Conservation (phyloP, 2,797 vertebrate genomes). For the Hypotaenidia philippensis region DNA sequence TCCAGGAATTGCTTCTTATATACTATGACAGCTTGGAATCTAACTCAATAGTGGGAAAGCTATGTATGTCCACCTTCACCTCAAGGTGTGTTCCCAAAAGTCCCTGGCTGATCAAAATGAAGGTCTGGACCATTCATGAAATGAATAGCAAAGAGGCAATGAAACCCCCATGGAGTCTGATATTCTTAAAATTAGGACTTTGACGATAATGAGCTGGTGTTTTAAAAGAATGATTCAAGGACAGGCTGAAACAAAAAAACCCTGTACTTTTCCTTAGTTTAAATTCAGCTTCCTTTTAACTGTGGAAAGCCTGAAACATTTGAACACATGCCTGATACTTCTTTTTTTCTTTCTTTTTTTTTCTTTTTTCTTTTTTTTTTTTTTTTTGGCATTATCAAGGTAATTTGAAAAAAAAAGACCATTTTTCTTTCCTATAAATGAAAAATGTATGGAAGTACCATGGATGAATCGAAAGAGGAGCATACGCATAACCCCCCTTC, state of each 20-base stretch:
- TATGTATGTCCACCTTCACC: neutral
- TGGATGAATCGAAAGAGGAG: slow-evolving; percentile 7
- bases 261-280: neutral
- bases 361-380: slow-evolving; percentile 36
- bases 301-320: slow-evolving; percentile 36
- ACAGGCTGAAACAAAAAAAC: slow-evolving; percentile 54
- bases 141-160: slow-evolving; percentile 29
- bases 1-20: slow-evolving; percentile 15
- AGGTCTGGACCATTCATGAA: slow-evolving; percentile 22
- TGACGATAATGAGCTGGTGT: slow-evolving; percentile 48
- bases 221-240: slow-evolving; percentile 59
- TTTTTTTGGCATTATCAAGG: slow-evolving; percentile 32
- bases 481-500: neutral
- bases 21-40: slow-evolving; percentile 25
- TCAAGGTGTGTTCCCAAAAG: slow-evolving; percentile 38
- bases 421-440: slow-evolving; percentile 48
- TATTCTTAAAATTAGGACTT: slow-evolving; percentile 57
- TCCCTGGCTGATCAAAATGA: slow-evolving; percentile 32
- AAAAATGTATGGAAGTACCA: slow-evolving; percentile 23
- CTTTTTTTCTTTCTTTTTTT: neutral
- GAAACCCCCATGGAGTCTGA: slow-evolving; percentile 3
- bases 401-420: neutral
- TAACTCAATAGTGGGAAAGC: slow-evolving; percentile 14
- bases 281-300: slow-evolving; percentile 52
- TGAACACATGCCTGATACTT: slow-evolving; percentile 27